Evolutionary conservation across 2,797 vertebrate genomes (phyloP).

Genomic region (Anguilla anguilla): DNA sequence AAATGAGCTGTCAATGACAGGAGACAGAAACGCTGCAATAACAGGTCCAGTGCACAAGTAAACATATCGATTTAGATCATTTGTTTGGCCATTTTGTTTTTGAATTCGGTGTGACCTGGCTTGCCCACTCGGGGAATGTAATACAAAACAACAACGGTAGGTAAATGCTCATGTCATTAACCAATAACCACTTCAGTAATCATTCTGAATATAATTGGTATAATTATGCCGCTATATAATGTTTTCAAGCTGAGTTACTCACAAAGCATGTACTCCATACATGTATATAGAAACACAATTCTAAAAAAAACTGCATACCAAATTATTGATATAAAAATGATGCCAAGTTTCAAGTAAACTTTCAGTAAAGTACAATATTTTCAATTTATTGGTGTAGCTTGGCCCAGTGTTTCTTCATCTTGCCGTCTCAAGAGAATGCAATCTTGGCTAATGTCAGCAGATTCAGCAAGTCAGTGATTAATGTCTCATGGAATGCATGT

Average conservation of each 20-base stretch:
- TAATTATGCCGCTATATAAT: background rate
- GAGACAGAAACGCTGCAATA: background rate
- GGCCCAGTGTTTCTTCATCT: no score
- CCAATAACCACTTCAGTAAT: background rate
- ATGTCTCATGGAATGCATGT: no score
- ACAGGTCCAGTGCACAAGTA: background rate
- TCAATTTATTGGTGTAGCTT: no score
- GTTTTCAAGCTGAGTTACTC: background rate
- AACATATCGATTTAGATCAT: slow-evolving; percentile 9
- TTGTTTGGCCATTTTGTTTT: background rate
- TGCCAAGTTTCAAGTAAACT: no score
- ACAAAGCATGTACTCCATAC: background rate
- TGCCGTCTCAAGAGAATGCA: no score
- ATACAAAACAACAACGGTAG: background rate
- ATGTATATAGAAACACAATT: background rate
- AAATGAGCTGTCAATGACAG: slow-evolving; percentile 12
- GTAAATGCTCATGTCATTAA: background rate
- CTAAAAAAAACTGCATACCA: no score
- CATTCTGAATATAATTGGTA: background rate
- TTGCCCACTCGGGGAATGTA: background rate
- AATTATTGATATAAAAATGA: no score
- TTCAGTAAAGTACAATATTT: no score
- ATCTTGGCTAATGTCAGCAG: no score
- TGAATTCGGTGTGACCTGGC: background rate
- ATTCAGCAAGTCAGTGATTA: no score